A percentile compares a stretch with the other conserved stretches of the same genome.
Evolutionary conservation across 2,113 vertebrate genomes (phyloP).

Genomic region (Ochotona princeps): DNA sequence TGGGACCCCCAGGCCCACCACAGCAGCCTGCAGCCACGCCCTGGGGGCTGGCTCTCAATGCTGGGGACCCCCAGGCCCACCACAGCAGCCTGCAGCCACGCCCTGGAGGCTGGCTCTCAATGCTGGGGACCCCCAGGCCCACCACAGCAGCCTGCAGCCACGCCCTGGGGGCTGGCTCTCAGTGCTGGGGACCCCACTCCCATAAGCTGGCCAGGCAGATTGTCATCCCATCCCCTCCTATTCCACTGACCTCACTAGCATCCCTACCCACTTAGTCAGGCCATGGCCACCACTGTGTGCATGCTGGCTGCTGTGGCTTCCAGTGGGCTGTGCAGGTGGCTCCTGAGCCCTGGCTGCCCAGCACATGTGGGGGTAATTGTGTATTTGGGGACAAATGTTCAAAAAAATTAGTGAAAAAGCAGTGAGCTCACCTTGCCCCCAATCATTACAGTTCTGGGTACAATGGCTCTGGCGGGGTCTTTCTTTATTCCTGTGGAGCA

Average conservation of each 20-base stretch:
- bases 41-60: no score
- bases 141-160: no score
- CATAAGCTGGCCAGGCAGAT: background rate
- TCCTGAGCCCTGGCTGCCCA: background rate
- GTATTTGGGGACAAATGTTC: background rate
- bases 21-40: no score
- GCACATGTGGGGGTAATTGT: background rate
- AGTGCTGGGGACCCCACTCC: background rate
- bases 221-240: background rate
- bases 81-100: no score
- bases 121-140: no score
- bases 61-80: no score
- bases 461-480: conserved; percentile 88
- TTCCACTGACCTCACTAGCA: background rate
- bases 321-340: background rate
- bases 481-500: conserved; percentile 91
- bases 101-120: no score
- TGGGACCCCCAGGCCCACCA: no score
- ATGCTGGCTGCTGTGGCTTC: no score
- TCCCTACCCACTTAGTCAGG: background rate
- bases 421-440: conserved; percentile 90
- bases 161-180: background rate
- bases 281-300: background rate
- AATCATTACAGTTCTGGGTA: conserved; percentile 93
- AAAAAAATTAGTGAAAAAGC: background rate